Percentiles rank a stretch among this genome's conserved stretches.
phyloP scores from a whole-genome alignment of 1,140 invertebrate genomes.

The Druon quercuslanigerum region DNA sequence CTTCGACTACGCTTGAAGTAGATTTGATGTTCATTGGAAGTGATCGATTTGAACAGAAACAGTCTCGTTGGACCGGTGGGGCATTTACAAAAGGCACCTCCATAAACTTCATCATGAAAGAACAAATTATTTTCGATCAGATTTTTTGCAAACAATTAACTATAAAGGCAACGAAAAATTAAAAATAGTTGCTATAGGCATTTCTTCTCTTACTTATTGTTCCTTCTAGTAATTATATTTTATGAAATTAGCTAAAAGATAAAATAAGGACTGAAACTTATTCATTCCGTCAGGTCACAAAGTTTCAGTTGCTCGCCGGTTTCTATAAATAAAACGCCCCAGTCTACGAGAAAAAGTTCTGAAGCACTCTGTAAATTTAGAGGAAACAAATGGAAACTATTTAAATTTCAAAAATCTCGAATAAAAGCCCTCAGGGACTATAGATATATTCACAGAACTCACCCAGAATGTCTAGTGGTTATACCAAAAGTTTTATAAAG shows the following conservation, averaged over 20 bases:
- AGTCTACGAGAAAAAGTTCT: background rate
- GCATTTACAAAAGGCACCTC: constrained; percentile 85
- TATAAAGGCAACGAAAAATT: too few species aligned
- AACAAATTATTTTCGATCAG: constrained; percentile 22
- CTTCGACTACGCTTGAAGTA: constrained; percentile 83
- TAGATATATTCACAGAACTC: background rate
- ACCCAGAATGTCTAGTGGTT: too few species aligned
- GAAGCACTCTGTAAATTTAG: background rate
- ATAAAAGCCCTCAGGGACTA: constrained; percentile 3
- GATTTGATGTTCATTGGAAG: constrained; percentile 86
- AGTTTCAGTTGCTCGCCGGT: too few species aligned
- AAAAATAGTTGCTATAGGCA: too few species aligned
- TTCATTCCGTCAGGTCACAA: too few species aligned
- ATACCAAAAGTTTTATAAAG: background rate
- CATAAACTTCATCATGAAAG: constrained; percentile 74
- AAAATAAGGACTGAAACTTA: too few species aligned
- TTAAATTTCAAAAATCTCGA: background rate
- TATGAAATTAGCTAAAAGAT: too few species aligned
- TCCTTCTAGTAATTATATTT: too few species aligned
- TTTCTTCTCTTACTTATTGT: too few species aligned
- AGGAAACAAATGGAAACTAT: background rate
- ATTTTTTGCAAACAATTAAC: background rate
- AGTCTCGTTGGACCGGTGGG: constrained; percentile 81
- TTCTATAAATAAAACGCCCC: too few species aligned
- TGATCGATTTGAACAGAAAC: constrained; percentile 81